Base-by-base conservation (phyloP, 2,888 invertebrate genomes). In the Thymelicus lineola region DNA sequence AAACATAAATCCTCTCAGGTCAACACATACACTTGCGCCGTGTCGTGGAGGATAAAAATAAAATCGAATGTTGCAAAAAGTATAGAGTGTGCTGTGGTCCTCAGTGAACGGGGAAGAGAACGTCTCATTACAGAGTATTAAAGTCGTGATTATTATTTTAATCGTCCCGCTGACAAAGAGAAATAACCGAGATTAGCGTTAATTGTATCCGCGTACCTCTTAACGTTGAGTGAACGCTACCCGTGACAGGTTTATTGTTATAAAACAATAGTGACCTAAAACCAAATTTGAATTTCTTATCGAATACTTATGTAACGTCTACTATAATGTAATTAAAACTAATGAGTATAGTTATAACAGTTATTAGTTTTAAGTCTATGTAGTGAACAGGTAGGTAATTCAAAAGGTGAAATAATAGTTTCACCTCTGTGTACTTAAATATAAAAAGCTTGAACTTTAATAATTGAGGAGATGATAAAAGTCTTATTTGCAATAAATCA, bases 61-160 rank as follows among this genome's bases (percentile, higher is more conserved):
- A 42, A 42, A 42, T 42, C 12, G 10, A 10, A 42, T 42, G 42
- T 10, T 12, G 10, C 42, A 12, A 42, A 42, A 42, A 45, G 63
- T 66, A 71, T 71, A 63, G 35, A 38, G 45, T 68, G 61, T 68
- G 68, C 68, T 45, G 46, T 7, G 28, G 9, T 12, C 80, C 79
- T 76, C 80, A 75, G 74, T 62, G 75, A 80, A 79, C 73, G 74
- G 79, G 81, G 82, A 83, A 83, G 80, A 78, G 79, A 85, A 85
- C 82, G 82, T 82, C 85, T 87, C 81, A 89, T 89, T 86, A 86
- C 80, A 74, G 73, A 73, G 80, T 81, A 85, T 84, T 86, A 84
- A 80, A 86, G 84, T 89, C 87, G 88, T 90, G 87, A 91, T 90
- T 87, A 89, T 88, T 90, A 87, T 89, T 91, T 90, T 91, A 90